Evolutionary conservation across 2,888 invertebrate genomes (phyloP).

Genomic region (Sturmia bella): DNA sequence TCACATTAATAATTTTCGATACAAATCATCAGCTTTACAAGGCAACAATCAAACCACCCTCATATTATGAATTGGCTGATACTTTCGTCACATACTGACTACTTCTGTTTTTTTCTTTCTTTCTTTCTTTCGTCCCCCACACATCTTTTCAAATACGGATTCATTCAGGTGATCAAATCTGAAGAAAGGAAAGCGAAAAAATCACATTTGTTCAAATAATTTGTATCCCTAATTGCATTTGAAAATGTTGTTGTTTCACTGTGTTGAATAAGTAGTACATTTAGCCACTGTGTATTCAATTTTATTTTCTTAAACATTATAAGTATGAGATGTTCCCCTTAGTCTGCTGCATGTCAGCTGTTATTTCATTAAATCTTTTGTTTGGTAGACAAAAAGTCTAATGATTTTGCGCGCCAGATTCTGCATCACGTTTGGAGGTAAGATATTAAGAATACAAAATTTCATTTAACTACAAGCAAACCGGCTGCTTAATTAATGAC

Average conservation of each 20-base stretch:
- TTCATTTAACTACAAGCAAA: conserved; percentile 29
- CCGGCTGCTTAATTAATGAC: conserved; percentile 19
- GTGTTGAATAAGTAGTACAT: conserved; percentile 23
- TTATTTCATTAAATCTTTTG: conserved; percentile 53
- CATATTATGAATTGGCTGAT: conserved; percentile 1
- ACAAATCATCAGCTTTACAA: conserved; percentile 33
- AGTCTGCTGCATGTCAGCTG: conserved; percentile 66
- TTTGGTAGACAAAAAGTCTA: conserved; percentile 30
- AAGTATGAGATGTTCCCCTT: conserved; percentile 35
- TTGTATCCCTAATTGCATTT: conserved; percentile 47
- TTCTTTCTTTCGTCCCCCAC: conserved; percentile 21
- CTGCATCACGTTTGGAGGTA: conserved; percentile 13
- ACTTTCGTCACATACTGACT: conserved; percentile 6
- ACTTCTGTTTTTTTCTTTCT: conserved; percentile 30
- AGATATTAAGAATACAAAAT: conserved; percentile 10
- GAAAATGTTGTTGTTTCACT: conserved; percentile 48
- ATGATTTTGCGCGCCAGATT: conserved; percentile 58
- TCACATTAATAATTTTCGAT: conserved; percentile 26
- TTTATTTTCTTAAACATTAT: conserved; percentile 24
- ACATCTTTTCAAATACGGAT: neutral
- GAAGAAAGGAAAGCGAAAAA: conserved; percentile 8
- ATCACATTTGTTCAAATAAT: conserved; percentile 59
- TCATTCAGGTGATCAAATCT: conserved; percentile 53
- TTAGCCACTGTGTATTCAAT: neutral
- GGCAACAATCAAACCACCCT: conserved; percentile 42